Evolutionary conservation across 2,888 invertebrate species (phyloP), one percentile per base, ranked within the genome.

Genomic region (Embidobia sp.): DNA sequence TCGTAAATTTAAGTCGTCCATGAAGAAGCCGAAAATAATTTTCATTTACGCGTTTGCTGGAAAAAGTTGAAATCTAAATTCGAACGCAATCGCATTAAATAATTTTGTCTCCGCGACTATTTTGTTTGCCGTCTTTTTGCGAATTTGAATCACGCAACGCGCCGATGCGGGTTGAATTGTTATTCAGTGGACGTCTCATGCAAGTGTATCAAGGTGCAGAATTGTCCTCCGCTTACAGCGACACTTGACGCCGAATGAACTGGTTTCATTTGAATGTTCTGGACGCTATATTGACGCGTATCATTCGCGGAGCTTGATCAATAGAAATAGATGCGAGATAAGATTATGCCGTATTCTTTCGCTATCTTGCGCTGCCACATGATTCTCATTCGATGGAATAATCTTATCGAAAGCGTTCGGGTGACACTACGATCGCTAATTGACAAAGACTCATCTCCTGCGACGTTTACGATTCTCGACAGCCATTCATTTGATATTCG

Each of bases 191-290:
- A 18, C 10, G 55, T 46, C 46, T 27, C 51, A 13, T 48, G 55
- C 66, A 48, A 67, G 55, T 67, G 66, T 46, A 55, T 53, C 66
- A 67, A 53, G 66, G 55, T 55, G 29, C 46, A 46, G 55, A 48
- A 37, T 57, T 40, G 55, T 48, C 48, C 46, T 67, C 55, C 16
- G 46, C 35, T 44, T 55, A 46, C 53, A n/a, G 22, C 18, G 66
- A 44, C 66, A 55, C 55, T 66, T 66, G 55, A 53, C 55, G 46
- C 55, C 27, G 35, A 26, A 22, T 22, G 40, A 48, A 48, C 67
- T 69, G 69, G 59, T 59, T 70, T 59, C 42, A 53, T 61, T 61
- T 51, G 46, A 73, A 64, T 64, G 63, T 63, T 63, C 64, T 64
- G 55, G 72, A 73, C 42, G 55, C 29, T 40, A 33, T 49, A 57